Evolutionary conservation across 1,140 invertebrate genomes (phyloP), one percentile per base, ranked within the genome.

Genomic region (Papilio dardanus): DNA sequence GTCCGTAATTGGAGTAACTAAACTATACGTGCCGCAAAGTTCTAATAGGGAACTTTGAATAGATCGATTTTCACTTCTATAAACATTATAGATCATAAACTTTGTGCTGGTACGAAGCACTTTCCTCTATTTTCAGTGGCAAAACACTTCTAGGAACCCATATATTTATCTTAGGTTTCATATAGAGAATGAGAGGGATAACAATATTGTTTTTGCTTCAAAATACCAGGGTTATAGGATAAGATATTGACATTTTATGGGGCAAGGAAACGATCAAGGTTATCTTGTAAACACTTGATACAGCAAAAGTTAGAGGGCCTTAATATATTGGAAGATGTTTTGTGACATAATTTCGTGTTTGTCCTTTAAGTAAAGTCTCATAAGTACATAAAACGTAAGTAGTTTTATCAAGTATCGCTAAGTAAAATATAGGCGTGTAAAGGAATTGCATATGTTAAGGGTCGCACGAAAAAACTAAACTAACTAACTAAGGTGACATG

Each of bases 1-100:
- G 16, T 19, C n/a, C 54, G 54, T 58, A 12, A 58, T 28, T 30
- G 54, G 21, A 58, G 54, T 58, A 28, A 58, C 54, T 58, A 58
- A 58, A 58, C 54, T 58, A 28, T 58, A 28, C 54, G 54, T 58
- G 24, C 10, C 24, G 54, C 24, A 58, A 50, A 28, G 21, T 58
- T 58, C 1, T 14, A 8, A 58, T 54, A 21, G 54, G 28, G 7
- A 54, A 58, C 54, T 58, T 58, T 28, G 24, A 7, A 54, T 54
- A 8, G 12, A 58, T 58, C 54, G 54, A 30, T 58, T 58, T 58
- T 58, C 54, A 58, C 54, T 28, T 58, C 21, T 1, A 58, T 58
- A 58, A 58, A 28, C 21, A 21, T 54, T 21, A 12, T 54, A 54
- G 21, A 58, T 58, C 54, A 58, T 30, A 58, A 58, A 58, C 21